These are phyloP conservation scores for Eulacestoma nigropectus DNA, from an alignment of 2,113 vertebrate species.

Conservation along the genomic window DNA sequence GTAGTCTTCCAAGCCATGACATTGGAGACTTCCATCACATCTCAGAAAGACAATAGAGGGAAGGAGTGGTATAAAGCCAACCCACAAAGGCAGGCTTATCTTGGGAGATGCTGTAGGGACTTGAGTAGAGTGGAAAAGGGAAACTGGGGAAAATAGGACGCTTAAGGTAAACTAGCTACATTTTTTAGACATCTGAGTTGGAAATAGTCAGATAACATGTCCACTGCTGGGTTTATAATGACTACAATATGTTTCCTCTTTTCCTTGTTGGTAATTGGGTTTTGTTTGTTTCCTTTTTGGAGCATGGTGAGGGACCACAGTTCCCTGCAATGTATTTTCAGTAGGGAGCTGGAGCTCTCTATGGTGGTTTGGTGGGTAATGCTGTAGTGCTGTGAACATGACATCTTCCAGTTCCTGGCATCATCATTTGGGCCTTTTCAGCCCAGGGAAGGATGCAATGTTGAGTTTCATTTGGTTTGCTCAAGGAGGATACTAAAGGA, in stretches of 20 bases:
- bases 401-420: not conserved
- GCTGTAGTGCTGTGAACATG: not conserved
- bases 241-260: not conserved
- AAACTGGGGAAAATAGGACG: not conserved
- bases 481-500: not conserved
- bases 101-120: not conserved
- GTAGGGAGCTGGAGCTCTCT: not conserved
- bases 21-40: not conserved
- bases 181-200: not conserved
- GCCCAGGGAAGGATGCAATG: not conserved
- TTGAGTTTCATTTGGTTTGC: not conserved
- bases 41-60: conserved; percentile 30
- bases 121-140: not conserved
- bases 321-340: not conserved
- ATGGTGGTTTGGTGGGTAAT: not conserved
- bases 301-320: not conserved
- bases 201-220: not conserved
- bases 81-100: not conserved
- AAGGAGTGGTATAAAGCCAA: not conserved
- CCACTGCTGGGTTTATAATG: not conserved
- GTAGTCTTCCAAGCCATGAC: not conserved
- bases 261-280: not conserved
- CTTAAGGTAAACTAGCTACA: not conserved
- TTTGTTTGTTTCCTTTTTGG: conserved; percentile 12
- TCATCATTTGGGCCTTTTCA: not conserved